Conservation (phyloP, 2,113 vertebrate genomes). For the Atlantisia rogersi region DNA sequence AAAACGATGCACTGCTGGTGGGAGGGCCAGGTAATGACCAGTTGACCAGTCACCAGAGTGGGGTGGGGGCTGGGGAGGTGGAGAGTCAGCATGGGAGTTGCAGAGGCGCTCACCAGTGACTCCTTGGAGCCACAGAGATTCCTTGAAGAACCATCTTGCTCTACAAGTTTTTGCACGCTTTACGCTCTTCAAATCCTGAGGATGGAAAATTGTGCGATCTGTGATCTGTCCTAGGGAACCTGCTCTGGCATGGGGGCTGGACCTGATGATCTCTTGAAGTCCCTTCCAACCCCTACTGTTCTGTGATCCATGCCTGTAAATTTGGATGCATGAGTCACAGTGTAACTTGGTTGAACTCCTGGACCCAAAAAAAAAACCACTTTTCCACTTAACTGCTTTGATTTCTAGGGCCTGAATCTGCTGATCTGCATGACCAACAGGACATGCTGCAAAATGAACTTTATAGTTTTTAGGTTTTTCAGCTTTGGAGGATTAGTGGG, state of each 20-base stretch:
- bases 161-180: not conserved
- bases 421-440: not conserved
- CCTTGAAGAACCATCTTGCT: not conserved
- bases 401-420: not conserved
- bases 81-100: too few relatives aligned
- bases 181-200: not conserved
- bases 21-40: not conserved
- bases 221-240: too few relatives aligned
- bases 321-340: not conserved
- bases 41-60: not conserved
- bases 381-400: not conserved
- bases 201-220: too few relatives aligned
- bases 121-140: not conserved
- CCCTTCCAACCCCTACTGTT: too few relatives aligned
- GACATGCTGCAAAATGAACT: not conserved
- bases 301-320: not conserved
- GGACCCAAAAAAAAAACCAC: not conserved
- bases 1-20: not conserved
- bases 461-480: not conserved
- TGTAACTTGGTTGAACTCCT: not conserved
- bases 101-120: too few relatives aligned
- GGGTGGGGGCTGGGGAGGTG: accelerated
- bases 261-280: too few relatives aligned
- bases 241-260: too few relatives aligned
- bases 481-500: constrained; percentile 3